Percentiles rank a stretch among this genome's conserved stretches.
phyloP scores from a whole-genome alignment of 1,140 invertebrate species.

The Mylabris phalerata region DNA sequence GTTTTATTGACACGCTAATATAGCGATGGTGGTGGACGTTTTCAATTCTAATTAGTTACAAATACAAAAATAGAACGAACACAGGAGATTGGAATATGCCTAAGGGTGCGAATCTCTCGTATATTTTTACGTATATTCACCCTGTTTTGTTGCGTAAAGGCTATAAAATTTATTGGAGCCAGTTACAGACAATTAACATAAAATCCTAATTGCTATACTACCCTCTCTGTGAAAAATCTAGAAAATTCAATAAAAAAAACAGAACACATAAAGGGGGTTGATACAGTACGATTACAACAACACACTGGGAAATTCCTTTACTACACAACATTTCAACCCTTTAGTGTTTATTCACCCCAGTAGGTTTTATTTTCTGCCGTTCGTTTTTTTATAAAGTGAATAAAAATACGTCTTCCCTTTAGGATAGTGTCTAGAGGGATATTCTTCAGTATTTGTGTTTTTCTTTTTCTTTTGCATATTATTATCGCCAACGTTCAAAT shows the following conservation, averaged over 20 bases:
- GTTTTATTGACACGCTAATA: neutral
- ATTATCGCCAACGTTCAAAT: too few relatives aligned
- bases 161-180: slow-evolving; percentile 26
- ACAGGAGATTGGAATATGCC: neutral
- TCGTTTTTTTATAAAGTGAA: neutral
- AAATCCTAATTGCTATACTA: slow-evolving; percentile 27
- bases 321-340: slow-evolving; percentile 21
- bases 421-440: neutral
- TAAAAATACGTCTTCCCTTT: too few relatives aligned
- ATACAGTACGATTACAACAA: slow-evolving; percentile 14
- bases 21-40: neutral
- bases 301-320: neutral
- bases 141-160: slow-evolving; percentile 3
- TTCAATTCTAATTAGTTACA: neutral
- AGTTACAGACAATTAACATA: slow-evolving; percentile 32
- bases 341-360: slow-evolving; percentile 24
- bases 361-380: slow-evolving; percentile 23
- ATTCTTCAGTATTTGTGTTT: neutral
- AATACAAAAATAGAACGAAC: neutral
- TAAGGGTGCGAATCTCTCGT: neutral
- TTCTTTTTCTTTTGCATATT: slow-evolving; percentile 1
- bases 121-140: too few relatives aligned
- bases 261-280: slow-evolving; percentile 29
- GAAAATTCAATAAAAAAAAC: slow-evolving; percentile 22
- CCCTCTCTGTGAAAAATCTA: slow-evolving; percentile 23